These are phyloP conservation scores for Siniperca undulata DNA, from an alignment of 2,797 vertebrate species.

Conservation along the genomic window DNA sequence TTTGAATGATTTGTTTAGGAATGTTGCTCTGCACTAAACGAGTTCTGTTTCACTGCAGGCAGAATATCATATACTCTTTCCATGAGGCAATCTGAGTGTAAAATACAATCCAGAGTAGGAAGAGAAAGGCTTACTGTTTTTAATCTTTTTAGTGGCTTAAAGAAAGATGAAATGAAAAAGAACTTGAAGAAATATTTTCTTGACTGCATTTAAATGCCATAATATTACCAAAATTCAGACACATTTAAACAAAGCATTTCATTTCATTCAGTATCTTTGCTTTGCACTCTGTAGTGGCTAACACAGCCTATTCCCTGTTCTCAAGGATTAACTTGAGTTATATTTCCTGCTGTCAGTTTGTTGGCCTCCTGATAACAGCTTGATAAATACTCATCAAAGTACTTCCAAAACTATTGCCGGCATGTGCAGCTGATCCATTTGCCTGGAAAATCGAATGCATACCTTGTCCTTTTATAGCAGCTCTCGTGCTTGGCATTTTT, in stretches of 20 bases:
- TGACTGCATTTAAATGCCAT: not conserved
- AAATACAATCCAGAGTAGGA: slow-evolving; percentile 1
- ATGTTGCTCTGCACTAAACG: slow-evolving; percentile 27
- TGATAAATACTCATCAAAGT: slow-evolving; percentile 65
- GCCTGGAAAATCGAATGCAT: slow-evolving; percentile 66
- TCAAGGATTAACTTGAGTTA: slow-evolving; percentile 36
- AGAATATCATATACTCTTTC: slow-evolving; percentile 23
- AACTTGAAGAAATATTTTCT: not conserved
- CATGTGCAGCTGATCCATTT: slow-evolving; percentile 47
- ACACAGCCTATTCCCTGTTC: slow-evolving; percentile 12
- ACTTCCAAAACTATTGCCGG: slow-evolving; percentile 52
- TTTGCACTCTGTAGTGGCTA: slow-evolving; percentile 2
- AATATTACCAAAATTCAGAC: not conserved
- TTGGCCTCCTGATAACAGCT: slow-evolving; percentile 39
- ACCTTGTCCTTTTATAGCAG: slow-evolving; percentile 79
- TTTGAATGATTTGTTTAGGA: slow-evolving; percentile 42
- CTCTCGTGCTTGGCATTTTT: slow-evolving; percentile 55
- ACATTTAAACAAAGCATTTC: not conserved
- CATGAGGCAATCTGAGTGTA: slow-evolving; percentile 22
- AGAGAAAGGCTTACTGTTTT: not conserved
- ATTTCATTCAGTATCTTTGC: slow-evolving; percentile 14
- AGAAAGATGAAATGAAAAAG: not conserved
- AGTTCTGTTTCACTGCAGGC: slow-evolving; percentile 20
- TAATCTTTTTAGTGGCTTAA: too few species aligned
- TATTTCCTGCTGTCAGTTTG: slow-evolving; percentile 49